Conservation (phyloP, 2,113 vertebrate genomes). For the Cisticola juncidis region DNA sequence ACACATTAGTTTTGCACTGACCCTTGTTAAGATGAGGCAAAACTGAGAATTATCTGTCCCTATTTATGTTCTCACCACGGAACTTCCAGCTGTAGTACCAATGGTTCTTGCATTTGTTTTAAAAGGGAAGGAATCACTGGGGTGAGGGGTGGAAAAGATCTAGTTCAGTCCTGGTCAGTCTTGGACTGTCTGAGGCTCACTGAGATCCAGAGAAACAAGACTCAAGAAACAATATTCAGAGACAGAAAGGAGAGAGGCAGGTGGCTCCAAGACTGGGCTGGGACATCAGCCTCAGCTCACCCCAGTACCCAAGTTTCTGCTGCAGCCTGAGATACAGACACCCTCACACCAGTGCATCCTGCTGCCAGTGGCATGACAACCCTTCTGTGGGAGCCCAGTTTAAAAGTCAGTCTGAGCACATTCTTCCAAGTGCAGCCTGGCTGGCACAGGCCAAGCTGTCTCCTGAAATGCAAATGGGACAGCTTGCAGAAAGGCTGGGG, state of each 20-base stretch:
- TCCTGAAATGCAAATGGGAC: neutral
- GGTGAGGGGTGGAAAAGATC: neutral
- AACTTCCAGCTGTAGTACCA: neutral
- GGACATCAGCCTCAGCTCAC: neutral
- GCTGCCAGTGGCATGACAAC: fast-evolving
- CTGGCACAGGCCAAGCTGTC: neutral
- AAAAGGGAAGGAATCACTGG: neutral
- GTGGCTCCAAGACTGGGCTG: neutral
- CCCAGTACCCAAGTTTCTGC: neutral
- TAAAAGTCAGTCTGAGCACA: neutral
- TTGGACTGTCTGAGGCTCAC: neutral
- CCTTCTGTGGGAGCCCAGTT: neutral
- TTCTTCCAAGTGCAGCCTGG: neutral
- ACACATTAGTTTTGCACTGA: neutral
- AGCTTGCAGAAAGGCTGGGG: neutral
- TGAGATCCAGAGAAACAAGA: neutral
- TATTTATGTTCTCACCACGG: neutral
- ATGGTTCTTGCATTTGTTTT: neutral
- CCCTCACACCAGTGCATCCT: neutral
- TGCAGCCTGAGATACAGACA: neutral
- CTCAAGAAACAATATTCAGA: neutral
- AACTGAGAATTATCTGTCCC: neutral
- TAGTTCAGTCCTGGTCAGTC: neutral
- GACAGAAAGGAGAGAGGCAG: neutral
- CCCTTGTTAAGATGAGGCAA: neutral